Evolutionary conservation across 2,797 vertebrate species (phyloP), one percentile per base, ranked within the genome.

Genomic region (Sebastolobus altivelis): DNA sequence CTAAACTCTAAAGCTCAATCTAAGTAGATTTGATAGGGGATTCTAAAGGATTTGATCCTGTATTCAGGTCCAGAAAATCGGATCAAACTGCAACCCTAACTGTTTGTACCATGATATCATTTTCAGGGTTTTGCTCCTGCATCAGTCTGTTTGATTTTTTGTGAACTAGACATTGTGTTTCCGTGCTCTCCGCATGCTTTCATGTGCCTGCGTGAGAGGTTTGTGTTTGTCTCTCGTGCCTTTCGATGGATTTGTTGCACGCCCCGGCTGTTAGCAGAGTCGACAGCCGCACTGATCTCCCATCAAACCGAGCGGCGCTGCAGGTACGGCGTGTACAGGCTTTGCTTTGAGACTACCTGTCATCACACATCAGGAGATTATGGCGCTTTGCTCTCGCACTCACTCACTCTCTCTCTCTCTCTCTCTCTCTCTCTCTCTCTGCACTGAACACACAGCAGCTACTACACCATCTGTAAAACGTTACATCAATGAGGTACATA

Each of bases 321-420:
- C 94, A 95, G 94, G 95, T 95, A 91, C 82, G 61, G 71, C 84
- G 77, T 91, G 89, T 80, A 77, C 88, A 86, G 84, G 82, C 88
- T 91, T 89, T 89, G 92, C 92, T 94, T 83, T 91, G 91, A 95
- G 92, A 92, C 88, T 90, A 95, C 93, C 94, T 94, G 94, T 95
- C 92, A 93, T 87, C 90, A 40, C 90, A 65, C 87, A 90, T 92
- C 92, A 93, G 86, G 87, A 91, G 89, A 91, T 88, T 88, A 90
- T 12, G 60, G 31, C 49, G 85, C 85, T 87, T 81, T 89, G 79
- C 89, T 87, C 85, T 52, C 82, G 29, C 84, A 1, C 72, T 35
- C 46, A 49, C 46, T 52, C 18, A 8, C 79, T 49, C 77, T 40
- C 76, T n/a, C 60, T 35, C 46, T 55, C 62, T 77, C 54, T 33